phyloP scores from a whole-genome alignment of 2,888 invertebrate species.

The Apotomis betuletana region DNA sequence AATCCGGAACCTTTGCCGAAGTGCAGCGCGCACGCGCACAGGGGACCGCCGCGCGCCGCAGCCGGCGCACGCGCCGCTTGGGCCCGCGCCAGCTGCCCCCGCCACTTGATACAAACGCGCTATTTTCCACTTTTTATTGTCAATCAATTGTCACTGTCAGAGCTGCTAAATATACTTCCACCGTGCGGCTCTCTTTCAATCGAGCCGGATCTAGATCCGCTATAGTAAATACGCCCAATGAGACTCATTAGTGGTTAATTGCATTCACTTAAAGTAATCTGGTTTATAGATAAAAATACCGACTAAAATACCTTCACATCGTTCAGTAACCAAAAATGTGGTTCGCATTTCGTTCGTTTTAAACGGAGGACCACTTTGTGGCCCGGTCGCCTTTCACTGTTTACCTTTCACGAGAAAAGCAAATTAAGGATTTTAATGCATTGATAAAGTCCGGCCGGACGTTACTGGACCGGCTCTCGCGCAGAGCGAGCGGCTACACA shows the following conservation, averaged over 20 bases:
- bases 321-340: neutral
- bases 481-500: neutral
- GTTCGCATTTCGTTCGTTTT: neutral
- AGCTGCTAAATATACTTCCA: constrained; percentile 5
- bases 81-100: constrained; percentile 12
- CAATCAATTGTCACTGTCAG: constrained; percentile 17
- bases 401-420: neutral
- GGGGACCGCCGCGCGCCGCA: neutral
- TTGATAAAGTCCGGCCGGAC: neutral
- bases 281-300: too few species aligned
- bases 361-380: neutral
- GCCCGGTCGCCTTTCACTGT: neutral
- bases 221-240: too few species aligned
- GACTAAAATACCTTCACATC: too few species aligned
- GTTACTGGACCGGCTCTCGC: neutral
- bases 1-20: too few species aligned
- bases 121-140: constrained; percentile 14
- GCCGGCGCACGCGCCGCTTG: neutral
- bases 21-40: too few species aligned
- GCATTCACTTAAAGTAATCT: too few species aligned
- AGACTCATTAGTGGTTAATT: too few species aligned
- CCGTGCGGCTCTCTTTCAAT: neutral
- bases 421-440: neutral
- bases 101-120: constrained; percentile 6
- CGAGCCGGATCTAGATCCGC: neutral